These are phyloP conservation scores for Noctua janthina DNA, from an alignment of 2,888 invertebrate genomes.

Conservation along the genomic window DNA sequence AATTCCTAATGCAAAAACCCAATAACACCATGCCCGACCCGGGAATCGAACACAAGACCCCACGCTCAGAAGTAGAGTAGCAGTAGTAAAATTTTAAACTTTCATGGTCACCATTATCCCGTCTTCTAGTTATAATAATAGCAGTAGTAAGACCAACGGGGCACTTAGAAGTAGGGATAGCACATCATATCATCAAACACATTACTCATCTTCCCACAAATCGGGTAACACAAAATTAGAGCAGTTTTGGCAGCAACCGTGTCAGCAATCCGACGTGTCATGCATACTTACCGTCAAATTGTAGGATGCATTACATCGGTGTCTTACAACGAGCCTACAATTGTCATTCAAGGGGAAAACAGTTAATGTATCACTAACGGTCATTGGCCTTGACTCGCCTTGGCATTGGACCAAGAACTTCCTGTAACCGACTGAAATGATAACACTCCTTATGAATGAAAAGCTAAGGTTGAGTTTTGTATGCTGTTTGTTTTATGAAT, in stretches of 20 bases:
- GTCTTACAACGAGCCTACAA: slow-evolving; percentile 53
- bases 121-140: too few species aligned
- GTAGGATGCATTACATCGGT: slow-evolving; percentile 56
- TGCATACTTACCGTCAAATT: slow-evolving; percentile 39
- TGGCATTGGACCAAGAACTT: slow-evolving; percentile 75
- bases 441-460: slow-evolving; percentile 15
- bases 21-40: too few species aligned
- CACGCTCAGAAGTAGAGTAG: background rate
- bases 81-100: too few species aligned
- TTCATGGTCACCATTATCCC: too few species aligned
- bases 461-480: slow-evolving; percentile 28
- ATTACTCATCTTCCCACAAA: slow-evolving; percentile 17
- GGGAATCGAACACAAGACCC: background rate
- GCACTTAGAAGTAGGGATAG: background rate
- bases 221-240: slow-evolving; percentile 45
- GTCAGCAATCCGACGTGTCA: slow-evolving; percentile 48
- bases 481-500: slow-evolving; percentile 30
- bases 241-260: slow-evolving; percentile 55
- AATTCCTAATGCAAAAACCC: background rate
- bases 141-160: background rate
- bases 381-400: slow-evolving; percentile 79
- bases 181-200: slow-evolving; percentile 11
- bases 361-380: slow-evolving; percentile 73
- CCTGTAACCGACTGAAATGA: slow-evolving; percentile 25
- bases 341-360: slow-evolving; percentile 73